Conservation (phyloP, 2,113 vertebrate species). For the Calypte anna region DNA sequence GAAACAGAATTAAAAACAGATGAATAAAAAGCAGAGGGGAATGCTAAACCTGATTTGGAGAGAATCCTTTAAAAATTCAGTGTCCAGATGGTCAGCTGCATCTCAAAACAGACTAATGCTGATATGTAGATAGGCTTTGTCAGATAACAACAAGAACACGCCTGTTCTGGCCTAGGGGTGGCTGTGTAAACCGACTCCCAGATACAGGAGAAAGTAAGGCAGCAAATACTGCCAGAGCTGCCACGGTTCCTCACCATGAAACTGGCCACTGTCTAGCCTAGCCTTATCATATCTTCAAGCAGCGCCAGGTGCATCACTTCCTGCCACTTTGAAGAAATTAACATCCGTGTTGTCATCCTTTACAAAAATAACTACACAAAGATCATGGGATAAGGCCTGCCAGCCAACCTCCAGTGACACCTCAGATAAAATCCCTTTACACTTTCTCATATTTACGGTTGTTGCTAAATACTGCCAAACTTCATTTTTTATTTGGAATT, state of each 20-base stretch:
- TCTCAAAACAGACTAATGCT: neutral
- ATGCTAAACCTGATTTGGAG: conserved; percentile 20
- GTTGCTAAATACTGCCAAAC: neutral
- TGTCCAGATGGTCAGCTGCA: conserved; percentile 32
- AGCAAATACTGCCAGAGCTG: neutral
- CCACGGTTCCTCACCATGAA: rapidly evolving
- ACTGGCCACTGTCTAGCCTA: neutral
- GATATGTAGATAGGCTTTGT: neutral
- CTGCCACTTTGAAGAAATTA: neutral
- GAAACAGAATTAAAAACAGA: neutral
- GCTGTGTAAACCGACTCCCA: neutral
- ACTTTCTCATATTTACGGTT: neutral
- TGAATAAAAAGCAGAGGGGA: neutral
- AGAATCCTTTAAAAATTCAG: neutral
- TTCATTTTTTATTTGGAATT: neutral
- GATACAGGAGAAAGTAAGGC: neutral
- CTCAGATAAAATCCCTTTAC: neutral
- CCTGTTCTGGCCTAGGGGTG: neutral
- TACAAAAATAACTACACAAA: rapidly evolving
- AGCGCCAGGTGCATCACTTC: neutral
- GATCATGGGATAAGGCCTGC: neutral
- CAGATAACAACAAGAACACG: neutral
- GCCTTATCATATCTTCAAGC: rapidly evolving
- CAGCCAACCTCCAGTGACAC: neutral
- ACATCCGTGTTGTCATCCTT: neutral